Evolutionary conservation across 35 echinoderm and acorn worm species (phyloP), one percentile per base, ranked within the genome.

Genomic region (Lytechinus variegatus): DNA sequence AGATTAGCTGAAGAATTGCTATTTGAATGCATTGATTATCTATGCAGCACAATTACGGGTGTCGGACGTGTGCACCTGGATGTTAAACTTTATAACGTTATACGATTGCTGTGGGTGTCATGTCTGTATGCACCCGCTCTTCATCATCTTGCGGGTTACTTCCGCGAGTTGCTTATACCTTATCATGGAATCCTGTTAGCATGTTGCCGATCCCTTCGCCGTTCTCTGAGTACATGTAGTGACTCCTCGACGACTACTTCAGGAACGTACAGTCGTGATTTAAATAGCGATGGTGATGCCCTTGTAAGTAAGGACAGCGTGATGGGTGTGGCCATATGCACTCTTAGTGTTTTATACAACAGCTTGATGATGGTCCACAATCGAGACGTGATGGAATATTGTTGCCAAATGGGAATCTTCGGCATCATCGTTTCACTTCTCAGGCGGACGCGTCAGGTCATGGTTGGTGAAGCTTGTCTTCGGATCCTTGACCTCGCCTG

Each of bases 41-140:
- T 96, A 44, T 98, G 96, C 89, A 92, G 94, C 28, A 95, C 96
- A 87, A 93, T 87, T 87, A 95, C 94, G 53, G 94, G 89, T 72
- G 94, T 94, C 54, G 86, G 96, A 14, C 79, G 97, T 54, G 97
- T 98, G 79, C 96, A 94, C 94, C 94, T 98, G 61, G 96, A 97
- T 89, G 95, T 95, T 56, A 98, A 98, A 89, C 96, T 97, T 87
- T 96, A 98, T 52, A 98, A 96, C 89, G 92, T 98, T n/a, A 93
- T 98, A 94, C 93, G 97, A 33, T 92, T 98, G 92, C 86, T 98
- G 27, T 98, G 97, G 97, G 94, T 97, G 61, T 95, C 95, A 71
- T 98, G 97, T 92, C 95, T 98, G 55, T 98, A 98, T 55, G 90
- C 96, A 12, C 97, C 97, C 24, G 95, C 97, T 66, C 94, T 98